Evolutionary conservation across 2,113 vertebrate species (phyloP).

Genomic region (Anoura caudifer): DNA sequence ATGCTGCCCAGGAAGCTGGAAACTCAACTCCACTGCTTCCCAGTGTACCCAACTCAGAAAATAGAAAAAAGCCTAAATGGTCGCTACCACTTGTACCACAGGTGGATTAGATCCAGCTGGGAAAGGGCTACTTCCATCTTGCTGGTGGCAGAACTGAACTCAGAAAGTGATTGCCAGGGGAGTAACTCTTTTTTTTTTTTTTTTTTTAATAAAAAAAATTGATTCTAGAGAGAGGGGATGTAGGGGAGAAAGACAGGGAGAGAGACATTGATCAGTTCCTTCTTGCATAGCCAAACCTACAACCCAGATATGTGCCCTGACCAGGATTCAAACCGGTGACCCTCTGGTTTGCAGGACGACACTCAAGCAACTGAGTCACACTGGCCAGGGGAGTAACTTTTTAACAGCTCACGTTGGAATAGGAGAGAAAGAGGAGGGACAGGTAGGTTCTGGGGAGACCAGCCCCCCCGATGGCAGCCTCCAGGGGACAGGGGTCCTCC

Average conservation of each 20-base stretch:
- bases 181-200: neutral
- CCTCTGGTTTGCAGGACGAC: no score
- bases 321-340: no score
- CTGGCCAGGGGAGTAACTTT: neutral
- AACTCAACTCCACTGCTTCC: no score
- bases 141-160: neutral
- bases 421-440: neutral
- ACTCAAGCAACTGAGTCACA: no score
- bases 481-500: neutral
- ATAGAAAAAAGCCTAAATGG: neutral
- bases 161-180: neutral
- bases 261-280: neutral
- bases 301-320: no score
- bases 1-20: neutral
- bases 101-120: neutral
- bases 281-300: no score
- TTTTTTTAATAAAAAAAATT: no score
- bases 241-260: neutral
- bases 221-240: neutral
- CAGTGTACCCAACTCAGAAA: neutral
- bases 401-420: neutral
- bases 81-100: neutral
- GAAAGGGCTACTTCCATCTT: neutral
- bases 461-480: neutral
- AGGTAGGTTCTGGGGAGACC: neutral